Evolutionary conservation across 2,797 vertebrate species (phyloP), one percentile per base, ranked within the genome.

Genomic region (Sebastes trivittatus): DNA sequence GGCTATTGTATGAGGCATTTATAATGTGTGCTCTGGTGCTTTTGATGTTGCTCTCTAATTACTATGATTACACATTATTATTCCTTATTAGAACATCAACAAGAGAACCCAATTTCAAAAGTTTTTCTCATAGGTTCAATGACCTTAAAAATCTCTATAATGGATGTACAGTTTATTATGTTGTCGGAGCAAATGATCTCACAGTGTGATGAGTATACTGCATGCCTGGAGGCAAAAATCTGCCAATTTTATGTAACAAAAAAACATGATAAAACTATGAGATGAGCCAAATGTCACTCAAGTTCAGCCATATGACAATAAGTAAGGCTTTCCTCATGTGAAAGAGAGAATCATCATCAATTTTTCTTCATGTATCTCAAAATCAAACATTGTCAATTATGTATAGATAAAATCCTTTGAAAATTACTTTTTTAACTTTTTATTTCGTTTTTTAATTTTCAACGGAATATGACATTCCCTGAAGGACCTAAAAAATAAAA

Each of bases 1-100:
- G 70, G 46, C 83, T 67, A 72, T 92, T 93, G 88, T 91, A 65
- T 22, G 30, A 82, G 54, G 75, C 23, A 86, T 88, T 91, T 84
- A 85, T 52, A 68, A 62, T 72, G 78, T 62, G 62, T 42, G 69
- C 77, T 63, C 63, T 9, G 71, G 60, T 70, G 82, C 84, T 83
- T 94, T 94, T 94, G 93, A 93, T 91, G 89, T 80, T 84, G 69
- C 81, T 81, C 85, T 89, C 81, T 89, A 91, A 94, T 93, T 90
- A 87, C 82, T 55, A 29, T 87, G 74, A 94, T 94, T 93, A 89
- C n/a, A 76, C 82, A 81, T 88, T 88, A 93, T 93, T 92, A 86
- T 87, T 93, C 80, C 63, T 90, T 86, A 89, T 91, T 91, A 91
- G 75, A 89, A 86, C 83, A 88, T 91, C 75, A 80, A 83, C 77